Percentiles rank a stretch among this genome's conserved stretches.
Evolutionary conservation across 1,140 invertebrate genomes (phyloP).

Genomic region (Tigriopus japonicus): DNA sequence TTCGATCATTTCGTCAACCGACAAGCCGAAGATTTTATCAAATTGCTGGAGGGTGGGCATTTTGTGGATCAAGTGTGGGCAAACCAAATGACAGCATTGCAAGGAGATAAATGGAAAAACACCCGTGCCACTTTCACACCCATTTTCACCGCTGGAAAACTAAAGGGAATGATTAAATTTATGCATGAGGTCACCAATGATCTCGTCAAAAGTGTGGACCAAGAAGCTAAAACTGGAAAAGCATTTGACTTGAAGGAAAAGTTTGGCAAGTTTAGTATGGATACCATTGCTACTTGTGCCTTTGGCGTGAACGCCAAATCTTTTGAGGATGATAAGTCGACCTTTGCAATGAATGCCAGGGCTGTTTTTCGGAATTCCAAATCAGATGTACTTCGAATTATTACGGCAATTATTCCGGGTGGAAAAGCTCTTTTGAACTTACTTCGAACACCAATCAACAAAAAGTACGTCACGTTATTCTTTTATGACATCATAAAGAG

Average conservation of each 20-base stretch:
- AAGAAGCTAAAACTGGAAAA: too few species aligned
- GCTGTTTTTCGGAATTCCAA: neutral
- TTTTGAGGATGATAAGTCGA: neutral
- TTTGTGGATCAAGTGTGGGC: too few species aligned
- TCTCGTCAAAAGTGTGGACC: too few species aligned
- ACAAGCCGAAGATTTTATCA: too few species aligned
- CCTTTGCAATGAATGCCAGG: neutral
- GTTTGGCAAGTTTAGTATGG: conserved; percentile 28
- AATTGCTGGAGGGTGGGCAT: too few species aligned
- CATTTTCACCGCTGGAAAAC: too few species aligned
- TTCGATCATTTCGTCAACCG: too few species aligned
- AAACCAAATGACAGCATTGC: too few species aligned
- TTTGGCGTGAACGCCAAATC: conserved; percentile 28
- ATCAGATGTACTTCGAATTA: neutral
- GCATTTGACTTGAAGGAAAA: conserved; percentile 11
- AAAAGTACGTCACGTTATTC: neutral
- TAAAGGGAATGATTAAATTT: too few species aligned
- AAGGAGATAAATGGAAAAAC: too few species aligned
- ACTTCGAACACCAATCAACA: neutral
- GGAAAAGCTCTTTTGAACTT: neutral
- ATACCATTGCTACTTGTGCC: conserved; percentile 29
- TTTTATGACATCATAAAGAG: neutral
- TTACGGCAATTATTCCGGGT: neutral
- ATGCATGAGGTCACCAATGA: too few species aligned
- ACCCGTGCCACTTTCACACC: too few species aligned